Base-by-base conservation (phyloP, 35 echinoderm and acorn worm genomes). In the Apostichopus parvimensis region DNA sequence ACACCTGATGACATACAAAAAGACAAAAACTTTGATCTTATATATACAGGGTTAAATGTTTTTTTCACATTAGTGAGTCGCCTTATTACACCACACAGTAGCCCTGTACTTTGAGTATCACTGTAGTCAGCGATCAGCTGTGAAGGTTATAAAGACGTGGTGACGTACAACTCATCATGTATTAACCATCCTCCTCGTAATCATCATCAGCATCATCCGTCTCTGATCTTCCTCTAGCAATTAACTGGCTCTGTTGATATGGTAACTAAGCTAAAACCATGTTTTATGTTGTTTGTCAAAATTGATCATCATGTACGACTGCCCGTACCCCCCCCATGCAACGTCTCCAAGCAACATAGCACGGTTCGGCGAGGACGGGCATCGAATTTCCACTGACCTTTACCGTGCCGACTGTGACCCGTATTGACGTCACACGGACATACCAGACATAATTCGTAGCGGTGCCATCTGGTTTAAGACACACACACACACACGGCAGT, bases 271-370 rank as follows among this genome's bases (percentile, higher is more conserved):
- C 81, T 21, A n/a, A 84, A 84, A 84, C 81, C 81, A 84, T 84
- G 81, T 84, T 84, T 84, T 84, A 84, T 84, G 81, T 84, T 84
- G 81, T 84, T 84, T 84, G 81, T 84, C 54, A 58, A 84, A 84
- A 59, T 84, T 8, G 81, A 15, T 84, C 81, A 15, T 84, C 81
- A 84, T 84, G 81, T 84, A 84, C 81, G n/a, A 75, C 55, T 55
- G 54, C 25, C 25, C 55, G 58, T 21, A 84, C 58, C 81, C 23
- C n/a, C n/a, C 58, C 34, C 34, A 45, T 45, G 34, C 34, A 45
- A 45, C 34, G 34, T 45, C 34, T 45, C 79, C 81, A 84, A 84
- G 54, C 81, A 84, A 84, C 81, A n/a, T 20, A 84, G 54, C 56
- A 59, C 20, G 57, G 81, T 59, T 58, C 21, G 55, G 21, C 54